These are phyloP conservation scores for Saccopteryx bilineata DNA, from an alignment of 2,113 vertebrate species.

Conservation along the genomic window DNA sequence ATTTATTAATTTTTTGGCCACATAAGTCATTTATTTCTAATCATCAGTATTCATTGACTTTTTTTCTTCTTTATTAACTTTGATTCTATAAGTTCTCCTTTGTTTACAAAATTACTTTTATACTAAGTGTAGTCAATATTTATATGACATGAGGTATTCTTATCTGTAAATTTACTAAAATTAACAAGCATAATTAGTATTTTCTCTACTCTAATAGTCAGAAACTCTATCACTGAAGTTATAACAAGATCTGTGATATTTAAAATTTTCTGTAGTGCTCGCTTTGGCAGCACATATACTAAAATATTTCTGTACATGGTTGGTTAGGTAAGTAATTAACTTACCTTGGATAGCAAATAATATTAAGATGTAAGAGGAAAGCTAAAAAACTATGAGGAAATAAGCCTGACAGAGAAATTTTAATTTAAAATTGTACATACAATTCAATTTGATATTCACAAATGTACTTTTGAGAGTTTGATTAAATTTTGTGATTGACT, in stretches of 20 bases:
- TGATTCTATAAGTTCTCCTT: not conserved
- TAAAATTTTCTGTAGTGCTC: not conserved
- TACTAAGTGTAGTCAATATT: not conserved
- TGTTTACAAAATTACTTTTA: not conserved
- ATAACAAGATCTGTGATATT: not conserved
- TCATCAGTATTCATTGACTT: not conserved
- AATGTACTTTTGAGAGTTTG: not conserved
- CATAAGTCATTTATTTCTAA: not conserved
- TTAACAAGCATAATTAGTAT: not conserved
- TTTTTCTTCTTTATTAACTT: not conserved
- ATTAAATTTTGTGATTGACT: not conserved
- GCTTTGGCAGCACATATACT: too few species aligned
- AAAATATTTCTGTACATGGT: not conserved
- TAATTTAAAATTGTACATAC: not conserved
- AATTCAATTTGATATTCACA: conserved; percentile 18
- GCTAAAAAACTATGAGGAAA: not conserved
- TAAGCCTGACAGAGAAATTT: not conserved
- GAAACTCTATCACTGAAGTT: not conserved
- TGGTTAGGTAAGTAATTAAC: not conserved
- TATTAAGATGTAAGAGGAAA: not conserved
- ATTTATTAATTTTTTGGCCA: not conserved
- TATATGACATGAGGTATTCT: not conserved
- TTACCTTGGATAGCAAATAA: not conserved
- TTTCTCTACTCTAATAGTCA: not conserved
- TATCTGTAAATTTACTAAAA: not conserved